phyloP scores from a whole-genome alignment of 1,140 invertebrate species.

The Solen grandis region DNA sequence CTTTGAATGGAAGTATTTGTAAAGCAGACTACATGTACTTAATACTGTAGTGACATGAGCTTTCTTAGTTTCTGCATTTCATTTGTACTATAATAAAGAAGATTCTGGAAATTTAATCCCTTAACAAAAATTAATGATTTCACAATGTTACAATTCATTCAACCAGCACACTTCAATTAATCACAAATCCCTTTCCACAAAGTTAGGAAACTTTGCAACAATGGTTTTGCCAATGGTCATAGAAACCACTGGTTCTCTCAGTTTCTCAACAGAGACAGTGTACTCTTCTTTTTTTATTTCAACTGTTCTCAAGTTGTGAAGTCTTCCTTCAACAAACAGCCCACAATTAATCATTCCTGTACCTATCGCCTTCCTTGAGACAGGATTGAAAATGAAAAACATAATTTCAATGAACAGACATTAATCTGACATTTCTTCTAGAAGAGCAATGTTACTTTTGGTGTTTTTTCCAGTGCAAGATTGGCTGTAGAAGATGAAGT shows the following conservation, averaged over 20 bases:
- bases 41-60: too few relatives aligned
- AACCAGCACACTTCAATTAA: too few relatives aligned
- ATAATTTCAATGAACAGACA: constrained; percentile 9
- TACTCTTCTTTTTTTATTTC: background rate
- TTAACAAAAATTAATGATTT: too few relatives aligned
- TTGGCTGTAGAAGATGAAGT: constrained; percentile 8
- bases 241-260: background rate
- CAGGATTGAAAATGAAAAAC: constrained; percentile 4
- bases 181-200: constrained; percentile 17
- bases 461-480: background rate
- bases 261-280: constrained; percentile 2
- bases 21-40: too few relatives aligned
- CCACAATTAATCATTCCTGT: constrained; percentile 10
- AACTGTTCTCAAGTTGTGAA: background rate
- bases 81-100: too few relatives aligned
- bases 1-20: too few relatives aligned
- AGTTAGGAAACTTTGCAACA: constrained; percentile 1
- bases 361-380: background rate
- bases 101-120: too few relatives aligned
- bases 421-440: background rate
- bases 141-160: too few relatives aligned
- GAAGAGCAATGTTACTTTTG: constrained; percentile 2
- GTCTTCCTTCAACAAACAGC: constrained; percentile 3
- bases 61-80: too few relatives aligned
- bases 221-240: constrained; percentile 11